Evolutionary conservation across 2,113 vertebrate genomes (phyloP).

Genomic region (Stomatorhinus ivindoensis): DNA sequence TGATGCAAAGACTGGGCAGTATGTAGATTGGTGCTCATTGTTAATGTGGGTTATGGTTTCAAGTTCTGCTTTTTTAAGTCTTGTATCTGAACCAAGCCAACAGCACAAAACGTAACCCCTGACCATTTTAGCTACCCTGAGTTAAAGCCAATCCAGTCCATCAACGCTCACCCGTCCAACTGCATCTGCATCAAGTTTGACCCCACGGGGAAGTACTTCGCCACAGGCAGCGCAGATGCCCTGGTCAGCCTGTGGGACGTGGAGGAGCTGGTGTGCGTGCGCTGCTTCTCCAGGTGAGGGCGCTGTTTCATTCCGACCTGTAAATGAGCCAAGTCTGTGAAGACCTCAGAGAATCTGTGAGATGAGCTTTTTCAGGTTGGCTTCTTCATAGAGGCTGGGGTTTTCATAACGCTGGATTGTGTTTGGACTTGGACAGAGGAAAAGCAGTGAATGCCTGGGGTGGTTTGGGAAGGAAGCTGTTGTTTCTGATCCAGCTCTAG

Average conservation of each 20-base stretch:
- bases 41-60: not conserved
- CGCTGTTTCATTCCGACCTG: not conserved
- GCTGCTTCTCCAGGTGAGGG: constrained; percentile 88
- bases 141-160: constrained; percentile 94
- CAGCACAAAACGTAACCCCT: not conserved
- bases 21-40: not conserved
- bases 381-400: not conserved
- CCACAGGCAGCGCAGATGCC: constrained; percentile 89
- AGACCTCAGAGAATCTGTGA: not conserved
- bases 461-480: not conserved
- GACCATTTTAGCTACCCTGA: constrained; percentile 78
- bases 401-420: not conserved
- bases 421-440: not conserved
- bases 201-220: constrained; percentile 92
- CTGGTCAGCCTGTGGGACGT: constrained; percentile 95
- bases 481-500: not conserved
- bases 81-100: not conserved
- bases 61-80: not conserved
- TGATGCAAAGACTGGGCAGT: not conserved
- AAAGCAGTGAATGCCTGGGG: not conserved
- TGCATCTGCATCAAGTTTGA: constrained; percentile 99
- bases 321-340: not conserved
- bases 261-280: constrained; percentile 91
- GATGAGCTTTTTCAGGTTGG: not conserved
- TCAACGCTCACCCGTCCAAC: constrained; percentile 97